Conservation (phyloP, 2,888 invertebrate species). For the Hylaea fasciaria region DNA sequence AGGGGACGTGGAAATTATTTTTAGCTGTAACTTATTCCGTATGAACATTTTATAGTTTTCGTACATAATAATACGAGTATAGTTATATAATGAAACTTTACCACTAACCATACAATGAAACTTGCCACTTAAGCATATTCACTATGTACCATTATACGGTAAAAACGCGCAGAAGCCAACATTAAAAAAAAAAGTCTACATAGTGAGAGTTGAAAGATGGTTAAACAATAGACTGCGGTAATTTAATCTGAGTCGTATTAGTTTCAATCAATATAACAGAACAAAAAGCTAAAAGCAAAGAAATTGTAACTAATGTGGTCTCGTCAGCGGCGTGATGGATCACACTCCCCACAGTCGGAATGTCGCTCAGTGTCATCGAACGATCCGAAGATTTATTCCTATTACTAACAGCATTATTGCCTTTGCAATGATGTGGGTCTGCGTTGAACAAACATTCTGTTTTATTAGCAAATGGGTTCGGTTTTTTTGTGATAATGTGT, state of each 20-base stretch:
- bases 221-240: no score
- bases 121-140: not conserved
- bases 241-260: not conserved
- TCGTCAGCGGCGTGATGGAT: constrained; percentile 59
- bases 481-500: constrained; percentile 16
- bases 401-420: constrained; percentile 42
- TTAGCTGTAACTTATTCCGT: no score
- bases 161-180: no score
- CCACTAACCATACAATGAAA: no score
- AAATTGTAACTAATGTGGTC: constrained; percentile 54
- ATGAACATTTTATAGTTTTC: no score
- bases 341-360: constrained; percentile 50
- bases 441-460: constrained; percentile 24
- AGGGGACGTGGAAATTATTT: no score
- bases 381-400: constrained; percentile 43
- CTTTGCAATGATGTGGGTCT: constrained; percentile 26
- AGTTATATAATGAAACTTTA: no score
- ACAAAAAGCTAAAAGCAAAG: constrained; percentile 45
- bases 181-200: no score
- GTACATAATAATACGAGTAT: no score
- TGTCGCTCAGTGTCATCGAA: constrained; percentile 62
- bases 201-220: no score
- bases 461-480: constrained; percentile 19
- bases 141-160: no score
- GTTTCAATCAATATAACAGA: constrained; percentile 52